phyloP scores from a whole-genome alignment of 2,797 vertebrate species.

The Danio kyathit region DNA sequence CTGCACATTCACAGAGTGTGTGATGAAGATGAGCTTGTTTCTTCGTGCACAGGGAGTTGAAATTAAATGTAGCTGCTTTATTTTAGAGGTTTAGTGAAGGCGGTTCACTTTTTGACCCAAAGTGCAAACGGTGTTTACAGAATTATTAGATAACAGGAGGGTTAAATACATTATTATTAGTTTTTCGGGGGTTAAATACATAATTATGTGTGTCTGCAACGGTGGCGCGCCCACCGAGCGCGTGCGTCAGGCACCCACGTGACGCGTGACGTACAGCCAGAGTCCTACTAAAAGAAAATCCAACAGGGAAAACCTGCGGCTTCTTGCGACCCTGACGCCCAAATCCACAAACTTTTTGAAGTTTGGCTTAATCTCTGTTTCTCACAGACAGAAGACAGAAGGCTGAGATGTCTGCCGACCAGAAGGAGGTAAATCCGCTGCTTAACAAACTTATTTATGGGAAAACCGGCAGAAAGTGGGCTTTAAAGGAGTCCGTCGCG shows the following conservation, averaged over 20 bases:
- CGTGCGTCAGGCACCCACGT: slow-evolving; percentile 69
- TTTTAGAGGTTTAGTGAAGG: no score
- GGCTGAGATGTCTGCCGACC: slow-evolving; percentile 69
- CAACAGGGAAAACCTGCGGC: slow-evolving; percentile 66
- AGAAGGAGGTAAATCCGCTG: slow-evolving; percentile 67
- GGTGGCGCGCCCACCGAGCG: slow-evolving; percentile 16
- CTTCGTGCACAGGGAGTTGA: no score
- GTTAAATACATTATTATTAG: no score
- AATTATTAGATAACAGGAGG: no score
- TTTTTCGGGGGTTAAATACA: background rate
- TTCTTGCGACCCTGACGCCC: slow-evolving; percentile 70
- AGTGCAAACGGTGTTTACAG: no score
- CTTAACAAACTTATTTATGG: background rate
- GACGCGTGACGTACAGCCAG: slow-evolving; percentile 74
- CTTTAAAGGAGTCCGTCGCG: slow-evolving; percentile 8
- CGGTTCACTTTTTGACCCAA: no score
- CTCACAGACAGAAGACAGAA: slow-evolving; percentile 3
- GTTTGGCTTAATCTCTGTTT: slow-evolving; percentile 48
- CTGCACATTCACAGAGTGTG: no score
- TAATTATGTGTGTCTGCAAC: background rate
- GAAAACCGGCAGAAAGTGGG: background rate
- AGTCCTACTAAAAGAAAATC: slow-evolving; percentile 68
- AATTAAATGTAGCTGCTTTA: no score
- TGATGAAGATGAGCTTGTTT: no score
- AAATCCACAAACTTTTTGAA: slow-evolving; percentile 70